Conservation (phyloP, 2,113 vertebrate species). For the Crotalus viridis region DNA sequence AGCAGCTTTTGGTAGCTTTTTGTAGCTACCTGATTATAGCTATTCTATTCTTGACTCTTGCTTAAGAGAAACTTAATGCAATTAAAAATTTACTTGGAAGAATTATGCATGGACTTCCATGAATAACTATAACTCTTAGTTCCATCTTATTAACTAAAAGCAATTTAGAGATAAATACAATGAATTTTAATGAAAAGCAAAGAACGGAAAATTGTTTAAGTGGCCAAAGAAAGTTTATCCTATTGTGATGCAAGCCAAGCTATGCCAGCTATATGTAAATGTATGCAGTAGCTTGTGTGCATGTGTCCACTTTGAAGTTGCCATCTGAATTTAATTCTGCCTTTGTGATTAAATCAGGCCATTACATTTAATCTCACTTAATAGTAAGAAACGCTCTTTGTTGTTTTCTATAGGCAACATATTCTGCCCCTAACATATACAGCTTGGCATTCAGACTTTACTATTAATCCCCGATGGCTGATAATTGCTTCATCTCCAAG, state of each 20-base stretch:
- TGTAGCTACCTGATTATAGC: conserved; percentile 55
- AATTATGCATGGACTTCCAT: conserved; percentile 67
- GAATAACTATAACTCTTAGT: conserved; percentile 74
- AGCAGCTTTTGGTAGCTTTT: conserved; percentile 32
- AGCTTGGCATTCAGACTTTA: conserved; percentile 79
- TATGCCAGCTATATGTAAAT: conserved; percentile 86
- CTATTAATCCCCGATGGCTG: conserved; percentile 83
- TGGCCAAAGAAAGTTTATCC: conserved; percentile 79
- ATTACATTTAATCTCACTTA: conserved; percentile 87
- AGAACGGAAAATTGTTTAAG: conserved; percentile 82
- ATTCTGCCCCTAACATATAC: conserved; percentile 82
- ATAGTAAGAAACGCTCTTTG: conserved; percentile 82
- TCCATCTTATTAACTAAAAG: conserved; percentile 68
- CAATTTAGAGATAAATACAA: conserved; percentile 74
- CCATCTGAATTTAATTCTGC: conserved; percentile 84
- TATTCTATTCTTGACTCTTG: conserved; percentile 54
- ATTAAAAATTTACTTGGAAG: conserved; percentile 50
- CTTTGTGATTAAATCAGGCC: conserved; percentile 84
- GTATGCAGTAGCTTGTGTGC: conserved; percentile 72
- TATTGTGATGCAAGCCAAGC: conserved; percentile 73
- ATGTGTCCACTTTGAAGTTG: conserved; percentile 81
- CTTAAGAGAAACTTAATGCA: not conserved
- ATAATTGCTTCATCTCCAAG: conserved; percentile 83
- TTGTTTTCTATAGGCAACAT: conserved; percentile 84
- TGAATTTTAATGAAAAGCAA: conserved; percentile 67